Percentiles rank a stretch among this genome's conserved stretches.
These are phyloP conservation scores for Cairina moschata DNA, from an alignment of 2,113 vertebrate genomes.

Conservation along the genomic window DNA sequence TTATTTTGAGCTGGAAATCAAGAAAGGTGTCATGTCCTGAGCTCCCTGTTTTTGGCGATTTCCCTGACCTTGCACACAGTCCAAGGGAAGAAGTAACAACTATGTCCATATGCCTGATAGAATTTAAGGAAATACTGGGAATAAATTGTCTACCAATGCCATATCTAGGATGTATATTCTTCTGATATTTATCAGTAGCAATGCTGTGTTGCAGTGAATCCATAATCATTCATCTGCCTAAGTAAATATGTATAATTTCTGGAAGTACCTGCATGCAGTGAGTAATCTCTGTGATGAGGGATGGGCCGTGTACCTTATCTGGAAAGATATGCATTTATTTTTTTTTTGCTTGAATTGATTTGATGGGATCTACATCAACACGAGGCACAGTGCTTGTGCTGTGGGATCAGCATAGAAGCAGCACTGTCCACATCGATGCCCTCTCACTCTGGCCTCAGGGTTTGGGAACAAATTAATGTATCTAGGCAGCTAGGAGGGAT, in stretches of 20 bases:
- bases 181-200: background rate
- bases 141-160: background rate
- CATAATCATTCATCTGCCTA: background rate
- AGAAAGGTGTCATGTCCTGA: background rate
- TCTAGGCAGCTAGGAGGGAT: background rate
- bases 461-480: constrained; percentile 18
- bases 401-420: background rate
- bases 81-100: background rate
- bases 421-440: background rate
- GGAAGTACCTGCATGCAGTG: background rate
- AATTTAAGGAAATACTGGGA: background rate
- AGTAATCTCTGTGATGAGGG: background rate
- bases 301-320: background rate
- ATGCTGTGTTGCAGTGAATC: background rate
- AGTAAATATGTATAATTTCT: background rate
- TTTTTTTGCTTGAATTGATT: background rate
- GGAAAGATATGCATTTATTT: background rate
- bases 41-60: background rate
- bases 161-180: background rate
- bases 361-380: background rate
- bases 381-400: background rate
- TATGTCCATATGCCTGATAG: background rate
- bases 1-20: background rate
- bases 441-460: background rate
- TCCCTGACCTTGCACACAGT: background rate